Percentiles rank a stretch among this genome's conserved stretches.
phyloP scores from a whole-genome alignment of 2,888 invertebrate genomes.

The Heteromyza rotundicornis region DNA sequence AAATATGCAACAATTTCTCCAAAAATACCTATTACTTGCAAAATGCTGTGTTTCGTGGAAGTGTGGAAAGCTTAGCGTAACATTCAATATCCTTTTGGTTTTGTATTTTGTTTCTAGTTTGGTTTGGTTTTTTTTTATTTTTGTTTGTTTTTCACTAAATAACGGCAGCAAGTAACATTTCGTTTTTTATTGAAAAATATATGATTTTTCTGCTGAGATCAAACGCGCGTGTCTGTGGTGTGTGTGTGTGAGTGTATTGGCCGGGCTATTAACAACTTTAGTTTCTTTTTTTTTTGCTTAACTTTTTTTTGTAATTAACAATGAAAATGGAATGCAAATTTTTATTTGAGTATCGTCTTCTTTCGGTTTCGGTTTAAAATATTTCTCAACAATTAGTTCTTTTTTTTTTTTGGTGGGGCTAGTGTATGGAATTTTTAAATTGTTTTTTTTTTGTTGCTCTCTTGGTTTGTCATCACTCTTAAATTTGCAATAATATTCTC shows the following conservation, averaged over 20 bases:
- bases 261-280: conserved; percentile 31
- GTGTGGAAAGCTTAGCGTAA: conserved; percentile 16
- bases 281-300: conserved; percentile 13
- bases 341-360: too few species aligned
- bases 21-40: conserved; percentile 16
- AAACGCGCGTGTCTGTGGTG: not conserved
- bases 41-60: conserved; percentile 28
- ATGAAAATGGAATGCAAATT: too few species aligned
- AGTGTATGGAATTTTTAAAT: not conserved
- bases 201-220: not conserved
- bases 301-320: not conserved
- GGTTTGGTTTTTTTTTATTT: conserved; percentile 6
- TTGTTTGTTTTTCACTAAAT: conserved; percentile 21
- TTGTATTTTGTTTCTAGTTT: conserved; percentile 4
- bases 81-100: conserved; percentile 2
- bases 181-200: not conserved
- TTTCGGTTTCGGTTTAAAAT: too few species aligned
- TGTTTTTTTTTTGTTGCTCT: not conserved
- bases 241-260: conserved; percentile 27
- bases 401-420: not conserved
- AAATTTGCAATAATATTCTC: too few species aligned
- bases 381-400: not conserved
- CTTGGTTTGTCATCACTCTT: too few species aligned
- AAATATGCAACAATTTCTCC: not conserved
- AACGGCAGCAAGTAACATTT: conserved; percentile 10